A percentile compares a stretch with the other conserved stretches of the same genome.
These are phyloP conservation scores for Gryon sp. DNA, from an alignment of 1,140 invertebrate species.

Conservation along the genomic window DNA sequence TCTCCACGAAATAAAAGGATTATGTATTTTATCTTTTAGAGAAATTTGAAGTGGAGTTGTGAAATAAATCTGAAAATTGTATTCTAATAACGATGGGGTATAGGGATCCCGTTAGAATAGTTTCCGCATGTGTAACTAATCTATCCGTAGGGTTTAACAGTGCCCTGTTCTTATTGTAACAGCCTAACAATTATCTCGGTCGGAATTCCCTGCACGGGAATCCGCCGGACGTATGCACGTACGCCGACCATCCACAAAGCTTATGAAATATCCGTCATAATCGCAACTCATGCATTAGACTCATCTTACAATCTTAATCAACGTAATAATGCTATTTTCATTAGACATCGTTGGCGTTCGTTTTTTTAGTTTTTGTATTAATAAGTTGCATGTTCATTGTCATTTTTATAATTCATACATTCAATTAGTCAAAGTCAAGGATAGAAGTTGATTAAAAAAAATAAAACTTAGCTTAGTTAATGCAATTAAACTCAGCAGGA, in stretches of 20 bases:
- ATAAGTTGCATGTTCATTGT: too few relatives aligned
- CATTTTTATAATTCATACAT: too few relatives aligned
- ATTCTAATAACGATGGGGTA: constrained; percentile 32
- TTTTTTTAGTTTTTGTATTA: too few relatives aligned
- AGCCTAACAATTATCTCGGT: constrained; percentile 30
- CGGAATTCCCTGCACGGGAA: constrained; percentile 26
- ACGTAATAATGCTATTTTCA: constrained; percentile 6
- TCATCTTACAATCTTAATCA: constrained; percentile 15
- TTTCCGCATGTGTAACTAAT: constrained; percentile 26
- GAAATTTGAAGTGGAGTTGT: too few relatives aligned
- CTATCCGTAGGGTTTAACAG: constrained; percentile 21
- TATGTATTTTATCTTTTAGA: too few relatives aligned
- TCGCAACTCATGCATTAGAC: constrained; percentile 2
- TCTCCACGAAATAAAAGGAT: too few relatives aligned
- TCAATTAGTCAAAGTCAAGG: too few relatives aligned
- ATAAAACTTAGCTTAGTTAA: too few relatives aligned
- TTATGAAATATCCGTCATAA: constrained; percentile 30
- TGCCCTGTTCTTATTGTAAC: constrained; percentile 29
- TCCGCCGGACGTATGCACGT: constrained; percentile 14
- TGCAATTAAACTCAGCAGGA: too few relatives aligned
- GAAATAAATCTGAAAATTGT: constrained; percentile 25
- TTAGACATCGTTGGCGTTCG: neutral
- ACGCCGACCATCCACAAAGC: neutral
- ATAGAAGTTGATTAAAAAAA: too few relatives aligned
- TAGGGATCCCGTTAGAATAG: constrained; percentile 20